These are phyloP conservation scores for Scophthalmus maximus DNA, from an alignment of 2,113 vertebrate genomes.

Conservation along the genomic window DNA sequence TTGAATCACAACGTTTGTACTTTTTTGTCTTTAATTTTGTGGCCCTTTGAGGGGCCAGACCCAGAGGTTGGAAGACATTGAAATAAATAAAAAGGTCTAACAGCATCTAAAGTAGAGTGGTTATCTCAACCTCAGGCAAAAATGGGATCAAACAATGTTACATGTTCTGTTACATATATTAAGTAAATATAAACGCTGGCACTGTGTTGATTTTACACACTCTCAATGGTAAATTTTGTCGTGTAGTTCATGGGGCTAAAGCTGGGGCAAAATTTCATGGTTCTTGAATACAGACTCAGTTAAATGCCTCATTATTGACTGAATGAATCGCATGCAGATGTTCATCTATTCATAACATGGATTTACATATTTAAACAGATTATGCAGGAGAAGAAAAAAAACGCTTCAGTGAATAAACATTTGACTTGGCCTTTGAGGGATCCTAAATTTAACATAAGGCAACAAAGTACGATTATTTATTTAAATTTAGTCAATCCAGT, in stretches of 20 bases:
- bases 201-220: conserved; percentile 19
- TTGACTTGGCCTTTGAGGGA: conserved; percentile 64
- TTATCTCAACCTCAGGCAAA: neutral
- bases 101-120: neutral
- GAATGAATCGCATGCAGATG: conserved; percentile 75
- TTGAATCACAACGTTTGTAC: no score
- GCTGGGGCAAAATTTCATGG: conserved; percentile 67
- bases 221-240: conserved; percentile 57
- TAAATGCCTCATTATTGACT: conserved; percentile 74
- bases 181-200: conserved; percentile 2
- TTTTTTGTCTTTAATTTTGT: neutral
- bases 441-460: conserved; percentile 54
- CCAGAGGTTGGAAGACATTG: no score
- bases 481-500: conserved; percentile 35
- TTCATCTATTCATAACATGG: conserved; percentile 75
- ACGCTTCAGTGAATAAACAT: conserved; percentile 60
- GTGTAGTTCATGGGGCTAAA: conserved; percentile 51
- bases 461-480: conserved; percentile 27
- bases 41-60: neutral
- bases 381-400: conserved; percentile 55
- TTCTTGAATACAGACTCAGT: conserved; percentile 66
- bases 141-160: neutral
- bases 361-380: conserved; percentile 78
- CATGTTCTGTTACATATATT: neutral
- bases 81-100: no score